Percentiles rank a stretch among this genome's conserved stretches.
Evolutionary conservation across 2,113 vertebrate genomes (phyloP).

Genomic region (Procavia capensis): DNA sequence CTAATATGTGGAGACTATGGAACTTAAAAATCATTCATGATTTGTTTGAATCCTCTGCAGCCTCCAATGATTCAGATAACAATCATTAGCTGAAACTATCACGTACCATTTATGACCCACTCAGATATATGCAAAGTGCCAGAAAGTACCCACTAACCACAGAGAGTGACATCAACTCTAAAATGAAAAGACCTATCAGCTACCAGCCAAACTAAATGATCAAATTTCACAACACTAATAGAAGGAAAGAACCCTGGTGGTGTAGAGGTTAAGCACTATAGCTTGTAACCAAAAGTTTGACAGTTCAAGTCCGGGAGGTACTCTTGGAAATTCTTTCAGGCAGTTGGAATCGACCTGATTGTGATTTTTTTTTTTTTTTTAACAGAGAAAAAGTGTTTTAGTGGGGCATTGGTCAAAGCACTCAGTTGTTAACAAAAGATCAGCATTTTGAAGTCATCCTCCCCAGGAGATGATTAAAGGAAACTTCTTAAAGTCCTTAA

Average conservation of each 20-base stretch:
- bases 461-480: too few species aligned
- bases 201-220: neutral
- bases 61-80: neutral
- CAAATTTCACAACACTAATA: neutral
- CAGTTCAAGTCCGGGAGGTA: neutral
- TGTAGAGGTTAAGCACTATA: neutral
- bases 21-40: slow-evolving; percentile 34
- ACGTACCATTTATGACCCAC: neutral
- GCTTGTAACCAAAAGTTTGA: neutral
- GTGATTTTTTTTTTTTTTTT: too few species aligned
- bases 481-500: too few species aligned
- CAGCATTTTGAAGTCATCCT: too few species aligned
- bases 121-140: neutral
- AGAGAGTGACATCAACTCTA: neutral
- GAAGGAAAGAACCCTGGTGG: neutral
- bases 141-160: neutral
- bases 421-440: too few species aligned
- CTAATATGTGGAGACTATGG: neutral
- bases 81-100: neutral
- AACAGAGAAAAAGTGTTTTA: too few species aligned
- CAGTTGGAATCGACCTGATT: too few species aligned
- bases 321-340: too few species aligned
- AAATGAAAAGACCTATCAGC: neutral
- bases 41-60: neutral
- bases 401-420: too few species aligned